phyloP scores from a whole-genome alignment of 2,113 vertebrate species.

The Thalassarche chlororhynchos region DNA sequence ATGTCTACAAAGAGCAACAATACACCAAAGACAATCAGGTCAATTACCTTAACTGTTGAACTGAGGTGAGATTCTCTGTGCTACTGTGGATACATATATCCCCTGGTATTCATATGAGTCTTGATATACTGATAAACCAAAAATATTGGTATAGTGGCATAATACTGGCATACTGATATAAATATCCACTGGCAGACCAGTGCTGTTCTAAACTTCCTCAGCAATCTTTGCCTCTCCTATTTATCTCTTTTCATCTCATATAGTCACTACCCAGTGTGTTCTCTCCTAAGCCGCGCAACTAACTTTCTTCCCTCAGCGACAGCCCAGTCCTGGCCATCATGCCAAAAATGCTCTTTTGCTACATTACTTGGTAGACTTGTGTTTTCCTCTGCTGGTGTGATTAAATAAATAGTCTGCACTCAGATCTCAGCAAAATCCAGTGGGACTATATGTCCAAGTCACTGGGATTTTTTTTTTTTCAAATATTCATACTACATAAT shows the following conservation, averaged over 20 bases:
- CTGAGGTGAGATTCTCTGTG: not conserved
- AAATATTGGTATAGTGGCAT: not conserved
- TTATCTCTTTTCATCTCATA: not conserved
- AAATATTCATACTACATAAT: not conserved
- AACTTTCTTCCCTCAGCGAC: not conserved
- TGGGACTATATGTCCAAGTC: not conserved
- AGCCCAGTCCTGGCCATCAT: not conserved
- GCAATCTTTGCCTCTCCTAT: not conserved
- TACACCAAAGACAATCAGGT: not conserved
- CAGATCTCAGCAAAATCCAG: not conserved
- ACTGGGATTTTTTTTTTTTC: not conserved
- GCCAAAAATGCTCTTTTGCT: not conserved
- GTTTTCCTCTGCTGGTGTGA: not conserved
- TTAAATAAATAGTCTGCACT: slow-evolving; percentile 9
- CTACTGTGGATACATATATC: not conserved
- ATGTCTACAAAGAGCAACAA: not conserved
- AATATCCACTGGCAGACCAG: not conserved
- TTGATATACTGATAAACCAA: not conserved
- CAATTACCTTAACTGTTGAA: not conserved
- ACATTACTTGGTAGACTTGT: not conserved
- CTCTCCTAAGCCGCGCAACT: not conserved
- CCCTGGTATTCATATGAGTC: not conserved
- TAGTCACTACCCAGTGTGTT: not conserved
- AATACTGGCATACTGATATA: not conserved
- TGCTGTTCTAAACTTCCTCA: not conserved